A percentile compares a stretch with the other conserved stretches of the same genome.
Evolutionary conservation across 2,888 invertebrate genomes (phyloP).

Genomic region (Drosophila vallismaia): DNA sequence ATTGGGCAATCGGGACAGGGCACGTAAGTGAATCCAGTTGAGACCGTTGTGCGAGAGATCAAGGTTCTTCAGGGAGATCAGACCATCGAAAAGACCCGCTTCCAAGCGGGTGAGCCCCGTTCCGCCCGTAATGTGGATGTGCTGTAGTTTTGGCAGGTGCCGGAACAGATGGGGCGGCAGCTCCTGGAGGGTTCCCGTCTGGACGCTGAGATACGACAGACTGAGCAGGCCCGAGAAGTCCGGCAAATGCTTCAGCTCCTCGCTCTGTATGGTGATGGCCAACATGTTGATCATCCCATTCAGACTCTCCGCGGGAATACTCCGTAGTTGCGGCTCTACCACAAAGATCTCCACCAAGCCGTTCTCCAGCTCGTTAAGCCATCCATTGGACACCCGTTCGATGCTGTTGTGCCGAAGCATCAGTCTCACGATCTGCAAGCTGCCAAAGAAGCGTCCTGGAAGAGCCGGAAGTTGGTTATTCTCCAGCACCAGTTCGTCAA

Average conservation of each 20-base stretch:
- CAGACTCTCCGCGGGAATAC: slow-evolving; percentile 91
- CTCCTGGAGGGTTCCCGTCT: slow-evolving; percentile 88
- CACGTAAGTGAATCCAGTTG: slow-evolving; percentile 91
- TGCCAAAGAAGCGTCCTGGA: slow-evolving; percentile 92
- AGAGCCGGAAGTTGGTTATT: slow-evolving; percentile 93
- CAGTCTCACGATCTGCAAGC: slow-evolving; percentile 89
- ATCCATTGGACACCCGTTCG: slow-evolving; percentile 91
- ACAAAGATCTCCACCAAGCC: slow-evolving; percentile 92
- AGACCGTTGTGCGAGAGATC: slow-evolving; percentile 92
- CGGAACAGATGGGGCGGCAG: slow-evolving; percentile 89
- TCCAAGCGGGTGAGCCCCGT: slow-evolving; percentile 88
- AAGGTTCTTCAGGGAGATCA: slow-evolving; percentile 88
- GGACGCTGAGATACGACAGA: slow-evolving; percentile 89
- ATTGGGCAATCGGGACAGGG: slow-evolving; percentile 88
- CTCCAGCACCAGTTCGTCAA: slow-evolving; percentile 94
- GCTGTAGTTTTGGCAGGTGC: slow-evolving; percentile 89
- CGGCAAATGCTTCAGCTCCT: slow-evolving; percentile 90
- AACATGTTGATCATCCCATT: slow-evolving; percentile 90
- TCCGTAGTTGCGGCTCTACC: slow-evolving; percentile 92
- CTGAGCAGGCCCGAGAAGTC: slow-evolving; percentile 89
- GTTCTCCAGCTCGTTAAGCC: slow-evolving; percentile 91
- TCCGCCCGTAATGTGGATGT: slow-evolving; percentile 90
- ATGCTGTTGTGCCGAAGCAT: slow-evolving; percentile 93
- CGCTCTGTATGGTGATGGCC: slow-evolving; percentile 92
- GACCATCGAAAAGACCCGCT: slow-evolving; percentile 89